Evolutionary conservation across 2,113 vertebrate genomes (phyloP).

Genomic region (Himantopus leucocephalus): DNA sequence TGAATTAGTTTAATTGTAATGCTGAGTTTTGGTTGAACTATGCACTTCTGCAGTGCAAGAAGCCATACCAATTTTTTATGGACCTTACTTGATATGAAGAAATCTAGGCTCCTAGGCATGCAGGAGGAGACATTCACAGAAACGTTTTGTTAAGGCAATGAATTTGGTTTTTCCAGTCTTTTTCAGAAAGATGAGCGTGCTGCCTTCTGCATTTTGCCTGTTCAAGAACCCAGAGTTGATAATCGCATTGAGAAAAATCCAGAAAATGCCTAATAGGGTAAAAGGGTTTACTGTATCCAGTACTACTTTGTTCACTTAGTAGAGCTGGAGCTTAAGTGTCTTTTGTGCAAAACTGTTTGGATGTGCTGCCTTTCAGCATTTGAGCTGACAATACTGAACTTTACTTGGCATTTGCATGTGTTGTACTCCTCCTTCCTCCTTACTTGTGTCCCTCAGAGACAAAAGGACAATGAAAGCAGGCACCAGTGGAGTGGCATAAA

Average conservation of each 20-base stretch:
- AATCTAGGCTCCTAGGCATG: background rate
- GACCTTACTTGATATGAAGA: background rate
- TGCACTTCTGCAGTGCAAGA: background rate
- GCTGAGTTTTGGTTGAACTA: background rate
- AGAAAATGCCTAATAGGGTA: background rate
- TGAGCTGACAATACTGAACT: background rate
- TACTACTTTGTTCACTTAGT: background rate
- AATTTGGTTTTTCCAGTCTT: background rate
- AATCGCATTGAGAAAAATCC: background rate
- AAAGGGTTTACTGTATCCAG: background rate
- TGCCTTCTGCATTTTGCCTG: background rate
- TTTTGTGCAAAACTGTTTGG: background rate
- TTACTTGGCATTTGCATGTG: fast-evolving
- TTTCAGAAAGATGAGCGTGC: background rate
- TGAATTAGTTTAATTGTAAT: background rate
- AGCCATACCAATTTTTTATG: background rate
- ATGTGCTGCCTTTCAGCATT: background rate
- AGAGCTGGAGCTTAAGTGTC: background rate
- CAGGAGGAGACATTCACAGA: background rate
- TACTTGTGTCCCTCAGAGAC: background rate
- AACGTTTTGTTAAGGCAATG: background rate
- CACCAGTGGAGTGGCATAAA: background rate
- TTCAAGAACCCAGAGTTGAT: background rate
- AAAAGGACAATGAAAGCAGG: background rate
- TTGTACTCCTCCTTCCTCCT: background rate